Conservation (phyloP, 2,888 invertebrate species). For the Idaea aversata region DNA sequence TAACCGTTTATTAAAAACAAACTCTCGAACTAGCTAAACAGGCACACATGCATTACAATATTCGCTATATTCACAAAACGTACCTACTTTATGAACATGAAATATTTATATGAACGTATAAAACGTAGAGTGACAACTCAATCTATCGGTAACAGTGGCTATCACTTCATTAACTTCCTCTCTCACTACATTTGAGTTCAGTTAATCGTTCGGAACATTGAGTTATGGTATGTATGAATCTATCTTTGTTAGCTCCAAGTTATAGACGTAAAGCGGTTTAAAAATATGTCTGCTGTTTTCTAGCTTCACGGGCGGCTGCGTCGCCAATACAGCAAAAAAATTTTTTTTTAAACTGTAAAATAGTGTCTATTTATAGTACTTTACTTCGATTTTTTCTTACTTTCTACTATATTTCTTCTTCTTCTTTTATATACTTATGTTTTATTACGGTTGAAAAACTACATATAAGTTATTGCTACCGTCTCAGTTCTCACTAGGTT, state of each 20-base stretch:
- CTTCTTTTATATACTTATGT: too few relatives aligned
- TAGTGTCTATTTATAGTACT: too few relatives aligned
- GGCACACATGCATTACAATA: background rate
- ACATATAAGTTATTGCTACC: too few relatives aligned
- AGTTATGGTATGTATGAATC: constrained; percentile 40
- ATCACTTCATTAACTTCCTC: constrained; percentile 47
- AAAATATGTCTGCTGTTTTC: background rate
- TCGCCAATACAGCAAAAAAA: too few relatives aligned
- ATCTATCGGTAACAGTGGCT: background rate
- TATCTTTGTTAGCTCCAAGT: constrained; percentile 11
- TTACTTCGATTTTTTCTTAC: too few relatives aligned
- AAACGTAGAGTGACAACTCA: background rate
- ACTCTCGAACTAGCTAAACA: background rate
- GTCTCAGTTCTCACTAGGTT: too few relatives aligned
- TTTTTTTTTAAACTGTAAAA: too few relatives aligned
- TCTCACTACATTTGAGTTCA: constrained; percentile 57
- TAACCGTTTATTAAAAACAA: too few relatives aligned
- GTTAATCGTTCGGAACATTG: constrained; percentile 59
- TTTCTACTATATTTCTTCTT: too few relatives aligned
- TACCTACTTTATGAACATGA: background rate
- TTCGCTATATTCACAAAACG: background rate
- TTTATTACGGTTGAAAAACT: too few relatives aligned
- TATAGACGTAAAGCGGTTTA: background rate
- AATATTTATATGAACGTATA: background rate
- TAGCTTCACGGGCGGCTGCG: background rate